Base-by-base conservation (phyloP, 2,888 invertebrate genomes). In the Eupithecia centaureata region DNA sequence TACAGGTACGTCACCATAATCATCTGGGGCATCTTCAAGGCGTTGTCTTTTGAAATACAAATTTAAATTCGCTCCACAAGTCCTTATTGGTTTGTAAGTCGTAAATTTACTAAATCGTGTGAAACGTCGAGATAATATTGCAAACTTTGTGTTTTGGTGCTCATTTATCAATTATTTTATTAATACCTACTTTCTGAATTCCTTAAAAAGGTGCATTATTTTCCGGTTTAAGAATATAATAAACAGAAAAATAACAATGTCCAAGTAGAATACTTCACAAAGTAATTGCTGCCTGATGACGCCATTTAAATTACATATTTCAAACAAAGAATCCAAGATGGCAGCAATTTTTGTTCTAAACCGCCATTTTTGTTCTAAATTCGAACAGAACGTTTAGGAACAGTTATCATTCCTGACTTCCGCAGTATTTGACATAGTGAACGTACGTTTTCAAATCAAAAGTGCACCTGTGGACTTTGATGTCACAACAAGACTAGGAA, bases 1-100 rank as follows among this genome's bases (percentile, higher is more conserved):
- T 73, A 33, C 72, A 63, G 70, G 75, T 75, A 75, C 66, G 75
- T 73, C 65, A 61, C 67, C 47, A 47, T 47, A 30, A 30, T 30
- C 65, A 68, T 32, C 62, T 18, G 57, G 5, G 12, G 18, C 22
- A 57, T 57, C 57, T 47, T 47, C 18, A 32, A 5, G 57, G 32
- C 57, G 18, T n/a, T n/a, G n/a, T 22, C 54, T 25, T 32, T 67
- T 52, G 35, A 54, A 30, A 61, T 69, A 76, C 77, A 80, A 79
- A 82, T 82, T 83, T 81, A 82, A 82, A 83, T 82, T 77, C 75
- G 68, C 68, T 74, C 81, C 73, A 81, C 81, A 38, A 57, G 73
- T 77, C 80, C 81, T 77, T 84, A 82, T 87, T 84, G 83, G 84
- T 82, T 82, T 82, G 77, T 78, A 78, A 78, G 78, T 77, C 81